Conservation (phyloP, 1,140 invertebrate genomes). For the Caenorhabditis remanei region DNA sequence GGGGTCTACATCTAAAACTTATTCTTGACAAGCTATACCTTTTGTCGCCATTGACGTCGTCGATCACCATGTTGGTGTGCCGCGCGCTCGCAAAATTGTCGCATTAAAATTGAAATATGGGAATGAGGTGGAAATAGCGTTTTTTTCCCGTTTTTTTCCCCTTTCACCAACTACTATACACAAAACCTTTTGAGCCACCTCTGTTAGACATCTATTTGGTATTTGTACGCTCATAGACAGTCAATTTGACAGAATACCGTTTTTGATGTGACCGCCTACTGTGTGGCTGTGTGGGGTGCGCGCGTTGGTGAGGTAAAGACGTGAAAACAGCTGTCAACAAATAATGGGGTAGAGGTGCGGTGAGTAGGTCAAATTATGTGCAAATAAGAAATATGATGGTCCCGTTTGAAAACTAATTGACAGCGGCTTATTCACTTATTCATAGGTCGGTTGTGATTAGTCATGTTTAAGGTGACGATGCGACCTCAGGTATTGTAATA, state of each 20-base stretch:
- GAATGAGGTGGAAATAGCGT: slow-evolving; percentile 47
- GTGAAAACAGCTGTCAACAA: slow-evolving; percentile 51
- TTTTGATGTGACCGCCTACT: slow-evolving; percentile 39
- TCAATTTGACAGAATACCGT: slow-evolving; percentile 1
- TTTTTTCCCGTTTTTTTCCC: neutral
- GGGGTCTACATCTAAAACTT: neutral
- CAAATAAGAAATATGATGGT: slow-evolving; percentile 8
- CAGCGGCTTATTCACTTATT: neutral
- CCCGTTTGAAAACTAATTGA: neutral
- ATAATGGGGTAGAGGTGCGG: slow-evolving; percentile 45
- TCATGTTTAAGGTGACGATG: too few relatives aligned
- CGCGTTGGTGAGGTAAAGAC: slow-evolving; percentile 17
- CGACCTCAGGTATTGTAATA: too few relatives aligned
- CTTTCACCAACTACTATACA: neutral
- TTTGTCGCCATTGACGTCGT: neutral
- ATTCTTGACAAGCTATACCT: too few relatives aligned
- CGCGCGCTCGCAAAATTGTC: slow-evolving; percentile 32
- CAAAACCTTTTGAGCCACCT: slow-evolving; percentile 4
- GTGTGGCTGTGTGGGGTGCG: neutral
- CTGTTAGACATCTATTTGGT: slow-evolving; percentile 27
- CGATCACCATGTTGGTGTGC: slow-evolving; percentile 33
- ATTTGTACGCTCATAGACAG: neutral
- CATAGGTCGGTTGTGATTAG: too few relatives aligned
- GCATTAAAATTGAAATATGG: slow-evolving; percentile 55
- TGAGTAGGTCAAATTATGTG: slow-evolving; percentile 19